Conservation (phyloP, 2,888 invertebrate genomes). For the Mechanitis mazaeus region DNA sequence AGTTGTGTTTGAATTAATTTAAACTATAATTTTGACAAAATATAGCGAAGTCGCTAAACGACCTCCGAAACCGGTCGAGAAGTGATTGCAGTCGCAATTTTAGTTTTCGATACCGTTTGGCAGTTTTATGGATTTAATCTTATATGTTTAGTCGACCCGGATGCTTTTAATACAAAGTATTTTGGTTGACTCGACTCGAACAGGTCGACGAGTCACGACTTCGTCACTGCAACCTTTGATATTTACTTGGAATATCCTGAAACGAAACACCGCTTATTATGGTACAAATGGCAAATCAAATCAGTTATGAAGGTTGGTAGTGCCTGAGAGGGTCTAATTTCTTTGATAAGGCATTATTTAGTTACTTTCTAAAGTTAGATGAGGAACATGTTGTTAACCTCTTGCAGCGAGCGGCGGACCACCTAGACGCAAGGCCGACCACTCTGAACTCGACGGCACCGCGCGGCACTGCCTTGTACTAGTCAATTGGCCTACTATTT, state of each 20-base stretch:
- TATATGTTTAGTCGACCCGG: slow-evolving; percentile 53
- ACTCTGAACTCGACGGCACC: slow-evolving; percentile 51
- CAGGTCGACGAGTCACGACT: slow-evolving; percentile 45
- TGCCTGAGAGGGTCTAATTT: slow-evolving; percentile 31
- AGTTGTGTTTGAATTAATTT: not conserved
- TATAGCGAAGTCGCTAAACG: slow-evolving; percentile 23
- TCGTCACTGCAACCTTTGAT: slow-evolving; percentile 25
- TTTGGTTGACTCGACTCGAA: slow-evolving; percentile 37
- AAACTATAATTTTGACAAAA: slow-evolving; percentile 1
- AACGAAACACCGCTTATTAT: not conserved
- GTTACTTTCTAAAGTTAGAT: slow-evolving; percentile 75
- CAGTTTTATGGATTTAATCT: slow-evolving; percentile 41
- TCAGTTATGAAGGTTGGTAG: not conserved
- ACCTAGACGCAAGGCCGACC: slow-evolving; percentile 55
- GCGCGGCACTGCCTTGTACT: slow-evolving; percentile 29
- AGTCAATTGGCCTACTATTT: slow-evolving; percentile 28
- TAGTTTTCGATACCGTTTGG: slow-evolving; percentile 40
- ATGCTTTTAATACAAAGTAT: slow-evolving; percentile 38
- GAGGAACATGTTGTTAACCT: slow-evolving; percentile 66
- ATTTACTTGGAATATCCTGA: slow-evolving; percentile 18
- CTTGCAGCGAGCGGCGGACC: slow-evolving; percentile 67
- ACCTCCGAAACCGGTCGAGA: slow-evolving; percentile 37
- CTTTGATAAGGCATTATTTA: slow-evolving; percentile 47
- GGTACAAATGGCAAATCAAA: not conserved
- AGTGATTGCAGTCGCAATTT: slow-evolving; percentile 32